Evolutionary conservation across 2,888 invertebrate species (phyloP).

Genomic region (Branchipolynoe longqiensis): DNA sequence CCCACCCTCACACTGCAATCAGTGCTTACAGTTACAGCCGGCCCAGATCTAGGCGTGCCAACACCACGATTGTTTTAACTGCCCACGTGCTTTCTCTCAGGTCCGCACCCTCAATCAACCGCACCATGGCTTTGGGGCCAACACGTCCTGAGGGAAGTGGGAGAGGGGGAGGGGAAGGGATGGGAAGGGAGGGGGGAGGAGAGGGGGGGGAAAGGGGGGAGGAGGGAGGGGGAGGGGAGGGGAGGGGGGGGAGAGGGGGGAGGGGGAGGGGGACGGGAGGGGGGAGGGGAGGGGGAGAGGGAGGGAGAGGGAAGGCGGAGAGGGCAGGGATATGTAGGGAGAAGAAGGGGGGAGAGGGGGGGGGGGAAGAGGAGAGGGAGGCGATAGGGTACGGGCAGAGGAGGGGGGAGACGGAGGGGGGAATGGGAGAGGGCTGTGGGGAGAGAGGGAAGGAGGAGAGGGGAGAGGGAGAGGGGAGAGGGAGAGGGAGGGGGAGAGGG

Average conservation of each 20-base stretch:
- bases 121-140: neutral
- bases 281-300: too few species aligned
- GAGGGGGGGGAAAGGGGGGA: neutral
- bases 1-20: too few species aligned
- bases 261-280: too few species aligned
- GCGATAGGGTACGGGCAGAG: neutral
- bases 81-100: neutral
- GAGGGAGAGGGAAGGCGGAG: neutral
- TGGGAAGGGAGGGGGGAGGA: neutral
- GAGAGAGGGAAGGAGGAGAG: too few species aligned
- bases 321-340: neutral
- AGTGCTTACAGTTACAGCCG: neutral
- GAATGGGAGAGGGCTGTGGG: too few species aligned
- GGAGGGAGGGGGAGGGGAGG: neutral
- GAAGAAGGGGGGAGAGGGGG: neutral
- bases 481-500: neutral
- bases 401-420: too few species aligned
- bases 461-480: neutral
- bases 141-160: neutral
- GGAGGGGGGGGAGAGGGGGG: neutral
- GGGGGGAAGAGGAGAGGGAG: neutral
- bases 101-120: neutral
- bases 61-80: conserved; percentile 5
- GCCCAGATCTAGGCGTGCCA: neutral
- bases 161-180: neutral